Conservation (phyloP, 2,888 invertebrate genomes). For the Drosophila maculinotata region DNA sequence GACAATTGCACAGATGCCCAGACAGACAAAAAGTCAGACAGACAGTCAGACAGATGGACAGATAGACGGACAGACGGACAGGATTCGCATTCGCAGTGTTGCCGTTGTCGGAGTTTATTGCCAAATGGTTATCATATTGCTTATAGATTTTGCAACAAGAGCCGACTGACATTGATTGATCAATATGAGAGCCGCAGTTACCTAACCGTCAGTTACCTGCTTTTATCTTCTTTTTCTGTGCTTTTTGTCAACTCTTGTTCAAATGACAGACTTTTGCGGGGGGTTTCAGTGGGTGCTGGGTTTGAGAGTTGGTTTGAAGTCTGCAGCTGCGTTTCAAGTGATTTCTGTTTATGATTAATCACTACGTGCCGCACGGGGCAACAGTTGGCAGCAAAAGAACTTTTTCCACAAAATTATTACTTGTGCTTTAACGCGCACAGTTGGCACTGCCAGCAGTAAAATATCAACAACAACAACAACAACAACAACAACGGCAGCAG, state of each 20-base stretch:
- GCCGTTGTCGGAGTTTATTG: conserved; percentile 74
- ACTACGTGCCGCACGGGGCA: conserved; percentile 42
- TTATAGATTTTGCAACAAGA: conserved; percentile 82
- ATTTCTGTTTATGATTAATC: conserved; percentile 70
- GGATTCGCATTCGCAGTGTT: conserved; percentile 8
- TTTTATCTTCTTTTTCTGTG: conserved; percentile 29
- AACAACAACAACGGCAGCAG: conserved; percentile 3
- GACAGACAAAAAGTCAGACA: conserved; percentile 11
- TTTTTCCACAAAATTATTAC: conserved; percentile 58
- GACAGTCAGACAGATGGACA: not conserved
- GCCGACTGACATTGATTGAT: conserved; percentile 84
- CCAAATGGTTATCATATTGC: conserved; percentile 83
- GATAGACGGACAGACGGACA: not conserved
- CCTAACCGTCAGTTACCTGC: conserved; percentile 57
- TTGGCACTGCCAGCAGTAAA: conserved; percentile 38
- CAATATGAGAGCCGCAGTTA: conserved; percentile 81
- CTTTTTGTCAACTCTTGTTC: conserved; percentile 72
- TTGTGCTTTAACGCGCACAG: conserved; percentile 69
- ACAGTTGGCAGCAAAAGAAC: conserved; percentile 55
- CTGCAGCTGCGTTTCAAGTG: conserved; percentile 59
- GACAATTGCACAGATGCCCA: conserved; percentile 49
- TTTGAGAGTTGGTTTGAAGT: not conserved
- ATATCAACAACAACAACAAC: conserved; percentile 40
- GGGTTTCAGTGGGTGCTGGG: conserved; percentile 16
- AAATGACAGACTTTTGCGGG: conserved; percentile 60